These are phyloP conservation scores for Catajapyx aquilonaris DNA, from an alignment of 1,140 invertebrate genomes.

Conservation along the genomic window DNA sequence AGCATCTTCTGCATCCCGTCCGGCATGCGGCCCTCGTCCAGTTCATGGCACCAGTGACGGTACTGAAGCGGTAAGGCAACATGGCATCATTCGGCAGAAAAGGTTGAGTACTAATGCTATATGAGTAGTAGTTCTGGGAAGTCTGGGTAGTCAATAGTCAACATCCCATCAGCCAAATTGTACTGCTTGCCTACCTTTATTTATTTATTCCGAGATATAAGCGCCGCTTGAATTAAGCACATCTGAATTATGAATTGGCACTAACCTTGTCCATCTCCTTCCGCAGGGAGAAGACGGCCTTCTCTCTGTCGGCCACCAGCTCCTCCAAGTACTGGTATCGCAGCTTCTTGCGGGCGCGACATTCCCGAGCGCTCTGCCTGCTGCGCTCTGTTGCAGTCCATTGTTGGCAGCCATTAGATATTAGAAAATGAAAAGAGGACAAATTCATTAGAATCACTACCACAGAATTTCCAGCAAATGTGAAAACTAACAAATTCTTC, in stretches of 20 bases:
- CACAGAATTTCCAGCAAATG: neutral
- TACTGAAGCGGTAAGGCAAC: slow-evolving; percentile 38
- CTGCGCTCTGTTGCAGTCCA: slow-evolving; percentile 50
- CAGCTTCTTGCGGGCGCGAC: slow-evolving; percentile 86
- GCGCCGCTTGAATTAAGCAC: too few relatives aligned
- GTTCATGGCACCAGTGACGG: slow-evolving; percentile 51
- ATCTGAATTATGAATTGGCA: too few relatives aligned
- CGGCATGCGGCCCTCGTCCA: slow-evolving; percentile 53
- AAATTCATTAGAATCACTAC: neutral
- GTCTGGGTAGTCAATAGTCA: too few relatives aligned
- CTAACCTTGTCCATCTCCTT: slow-evolving; percentile 78
- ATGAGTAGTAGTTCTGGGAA: too few relatives aligned
- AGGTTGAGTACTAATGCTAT: too few relatives aligned
- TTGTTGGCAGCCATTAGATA: slow-evolving; percentile 1
- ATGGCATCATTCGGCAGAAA: too few relatives aligned
- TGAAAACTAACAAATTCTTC: neutral
- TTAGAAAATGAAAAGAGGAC: slow-evolving; percentile 3
- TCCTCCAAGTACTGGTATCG: slow-evolving; percentile 95
- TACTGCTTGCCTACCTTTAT: too few relatives aligned
- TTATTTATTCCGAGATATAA: too few relatives aligned
- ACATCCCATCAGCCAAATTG: too few relatives aligned
- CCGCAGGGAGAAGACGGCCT: slow-evolving; percentile 71
- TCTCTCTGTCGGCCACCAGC: slow-evolving; percentile 76
- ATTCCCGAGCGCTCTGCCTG: slow-evolving; percentile 89
- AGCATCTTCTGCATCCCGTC: slow-evolving; percentile 51